phyloP scores from a whole-genome alignment of 2,888 invertebrate genomes.

The Erebia epiphron region DNA sequence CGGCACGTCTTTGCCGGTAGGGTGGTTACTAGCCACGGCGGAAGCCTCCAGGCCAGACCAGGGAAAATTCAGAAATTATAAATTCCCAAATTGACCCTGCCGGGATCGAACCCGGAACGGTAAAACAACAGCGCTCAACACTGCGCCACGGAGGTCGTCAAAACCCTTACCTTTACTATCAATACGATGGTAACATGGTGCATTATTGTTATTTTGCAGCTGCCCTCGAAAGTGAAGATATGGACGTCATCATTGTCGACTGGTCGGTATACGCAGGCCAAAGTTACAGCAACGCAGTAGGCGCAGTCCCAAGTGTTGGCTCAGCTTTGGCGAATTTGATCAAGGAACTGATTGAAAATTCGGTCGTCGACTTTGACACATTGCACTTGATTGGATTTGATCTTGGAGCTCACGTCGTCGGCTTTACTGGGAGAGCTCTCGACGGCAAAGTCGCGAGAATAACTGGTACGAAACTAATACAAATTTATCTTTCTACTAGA shows the following conservation, averaged over 20 bases:
- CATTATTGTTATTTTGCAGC: conserved; percentile 41
- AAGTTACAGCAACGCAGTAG: conserved; percentile 50
- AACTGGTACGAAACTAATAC: conserved; percentile 53
- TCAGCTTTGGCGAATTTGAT: conserved; percentile 47
- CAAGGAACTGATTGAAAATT: conserved; percentile 31
- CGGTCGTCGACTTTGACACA: conserved; percentile 33
- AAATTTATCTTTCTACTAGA: no score
- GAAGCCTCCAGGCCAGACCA: no score
- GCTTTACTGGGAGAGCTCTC: conserved; percentile 51
- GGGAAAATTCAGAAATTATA: no score
- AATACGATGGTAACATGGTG: background rate
- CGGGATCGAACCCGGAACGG: no score
- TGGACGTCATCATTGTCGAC: conserved; percentile 59
- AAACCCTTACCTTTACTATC: no score
- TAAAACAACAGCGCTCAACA: no score
- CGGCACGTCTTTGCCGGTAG: no score
- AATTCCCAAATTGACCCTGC: no score
- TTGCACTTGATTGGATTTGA: conserved; percentile 62
- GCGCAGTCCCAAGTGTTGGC: conserved; percentile 51
- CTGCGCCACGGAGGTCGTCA: no score
- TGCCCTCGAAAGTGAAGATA: conserved; percentile 42
- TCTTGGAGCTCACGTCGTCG: conserved; percentile 63
- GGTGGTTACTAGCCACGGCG: no score
- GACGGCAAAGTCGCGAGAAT: conserved; percentile 53
- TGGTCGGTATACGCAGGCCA: conserved; percentile 54